A percentile compares a stretch with the other conserved stretches of the same genome.
Evolutionary conservation across 2,888 invertebrate species (phyloP).

Genomic region (Laothoe populi): DNA sequence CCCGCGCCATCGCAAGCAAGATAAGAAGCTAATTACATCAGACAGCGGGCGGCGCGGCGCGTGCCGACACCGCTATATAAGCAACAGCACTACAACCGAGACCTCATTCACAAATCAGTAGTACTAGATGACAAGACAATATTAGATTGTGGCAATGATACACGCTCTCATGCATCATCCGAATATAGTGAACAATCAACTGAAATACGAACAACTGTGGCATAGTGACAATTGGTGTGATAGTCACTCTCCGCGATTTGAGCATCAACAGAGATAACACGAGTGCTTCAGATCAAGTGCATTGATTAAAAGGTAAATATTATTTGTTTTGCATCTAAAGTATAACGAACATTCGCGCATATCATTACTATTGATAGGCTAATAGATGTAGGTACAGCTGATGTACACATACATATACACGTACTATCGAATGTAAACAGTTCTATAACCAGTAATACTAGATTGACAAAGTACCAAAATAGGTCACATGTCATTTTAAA

Average conservation of each 20-base stretch:
- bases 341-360: not conserved
- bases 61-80: slow-evolving; percentile 64
- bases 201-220: slow-evolving; percentile 79
- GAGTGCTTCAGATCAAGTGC: slow-evolving; percentile 58
- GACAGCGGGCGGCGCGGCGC: slow-evolving; percentile 55
- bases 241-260: slow-evolving; percentile 77
- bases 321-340: slow-evolving; percentile 52
- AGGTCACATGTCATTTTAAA: not conserved
- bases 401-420: not conserved
- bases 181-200: slow-evolving; percentile 64
- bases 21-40: slow-evolving; percentile 73
- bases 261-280: slow-evolving; percentile 78
- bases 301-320: slow-evolving; percentile 77
- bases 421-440: not conserved
- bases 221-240: slow-evolving; percentile 81
- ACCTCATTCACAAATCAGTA: slow-evolving; percentile 72
- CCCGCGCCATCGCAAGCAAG: slow-evolving; percentile 57
- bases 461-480: slow-evolving; percentile 2
- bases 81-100: slow-evolving; percentile 40
- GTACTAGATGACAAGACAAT: slow-evolving; percentile 72
- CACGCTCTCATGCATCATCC: slow-evolving; percentile 75
- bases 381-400: slow-evolving; percentile 5
- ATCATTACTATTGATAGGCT: not conserved
- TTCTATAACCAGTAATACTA: not conserved
- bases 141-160: slow-evolving; percentile 81